phyloP scores from a whole-genome alignment of 2,888 invertebrate genomes.

The Pecten maximus region DNA sequence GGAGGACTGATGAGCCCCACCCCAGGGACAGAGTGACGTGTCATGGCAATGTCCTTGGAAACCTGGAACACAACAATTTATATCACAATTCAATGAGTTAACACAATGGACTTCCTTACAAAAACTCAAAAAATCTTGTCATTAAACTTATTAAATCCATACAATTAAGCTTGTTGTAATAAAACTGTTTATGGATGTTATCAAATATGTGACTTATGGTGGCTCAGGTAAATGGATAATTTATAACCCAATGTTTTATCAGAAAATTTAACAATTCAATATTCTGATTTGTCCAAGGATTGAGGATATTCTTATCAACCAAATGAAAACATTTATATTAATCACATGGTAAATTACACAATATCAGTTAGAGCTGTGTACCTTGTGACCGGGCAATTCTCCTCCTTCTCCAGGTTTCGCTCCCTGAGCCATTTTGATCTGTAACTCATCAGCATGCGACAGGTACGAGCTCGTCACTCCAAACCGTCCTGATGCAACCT shows the following conservation, averaged over 20 bases:
- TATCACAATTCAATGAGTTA: neutral
- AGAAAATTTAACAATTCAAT: no score
- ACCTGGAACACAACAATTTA: conserved; percentile 86
- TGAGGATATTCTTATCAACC: no score
- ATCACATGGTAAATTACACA: no score
- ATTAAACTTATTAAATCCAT: neutral
- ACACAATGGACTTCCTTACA: neutral
- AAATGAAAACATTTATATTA: no score
- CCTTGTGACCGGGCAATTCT: conserved; percentile 94
- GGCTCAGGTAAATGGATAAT: no score
- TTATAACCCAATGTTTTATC: no score
- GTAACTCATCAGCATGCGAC: conserved; percentile 98
- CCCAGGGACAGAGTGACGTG: conserved; percentile 97
- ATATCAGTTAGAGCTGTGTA: conserved; percentile 68
- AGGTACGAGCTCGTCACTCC: conserved; percentile 98
- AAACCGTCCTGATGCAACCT: conserved; percentile 98
- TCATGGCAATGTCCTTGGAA: conserved; percentile 95
- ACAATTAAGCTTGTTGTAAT: no score
- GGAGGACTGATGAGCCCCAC: conserved; percentile 99
- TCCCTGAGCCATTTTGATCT: conserved; percentile 99
- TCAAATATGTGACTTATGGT: no score
- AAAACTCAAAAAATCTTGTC: neutral
- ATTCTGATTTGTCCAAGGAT: no score
- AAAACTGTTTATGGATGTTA: no score
- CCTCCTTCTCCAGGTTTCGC: conserved; percentile 99